Evolutionary conservation across 2,797 vertebrate species (phyloP), one percentile per base, ranked within the genome.

Genomic region (Eospalax fontanierii): DNA sequence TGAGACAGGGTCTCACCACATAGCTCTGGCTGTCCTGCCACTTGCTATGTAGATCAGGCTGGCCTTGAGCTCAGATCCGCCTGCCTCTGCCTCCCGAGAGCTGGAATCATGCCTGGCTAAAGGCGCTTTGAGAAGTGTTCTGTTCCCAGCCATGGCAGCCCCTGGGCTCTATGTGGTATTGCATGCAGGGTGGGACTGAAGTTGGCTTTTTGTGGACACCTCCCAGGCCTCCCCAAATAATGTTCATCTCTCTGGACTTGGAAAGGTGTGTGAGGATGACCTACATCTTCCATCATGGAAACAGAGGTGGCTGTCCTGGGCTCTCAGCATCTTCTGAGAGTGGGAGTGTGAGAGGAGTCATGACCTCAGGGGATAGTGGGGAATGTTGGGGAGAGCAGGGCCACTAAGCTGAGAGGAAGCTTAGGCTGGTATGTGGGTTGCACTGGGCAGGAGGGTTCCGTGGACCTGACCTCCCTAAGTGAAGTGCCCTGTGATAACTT

Each of bases 131-230:
- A 24, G 82, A n/a, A 54, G 66, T 5, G 28, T 4, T 61, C 63
- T 46, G 87, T 3, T 40, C 24, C 4, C 4, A 30, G 14, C 0
- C 26, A 35, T 3, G 22, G 74, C 74, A 16, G 74, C 11, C 33
- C 43, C 35, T 16, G 75, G 3, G 26, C 38, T 57, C 57, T 54
- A 3, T 4, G 0, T 2, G 0, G 6, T 1, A 7, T 24, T 15
- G 35, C 16, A 2, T 40, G 74, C 40, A 30, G 74, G 50, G 57
- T 4, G 91, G 19, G 68, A 73, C 26, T 0, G 0, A 21, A 15
- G 28, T 30, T 6, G 84, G 35, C 76, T 35, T 46, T 40, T 43
- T 33, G 3, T 16, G 11, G 90, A 57, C 22, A 57, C 30, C n/a
- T 33, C 38, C 40, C 65, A n/a, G 16, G 35, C 50, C n/a, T 28